Base-by-base conservation (phyloP, 1,140 invertebrate genomes). In the Bombus impatiens region DNA sequence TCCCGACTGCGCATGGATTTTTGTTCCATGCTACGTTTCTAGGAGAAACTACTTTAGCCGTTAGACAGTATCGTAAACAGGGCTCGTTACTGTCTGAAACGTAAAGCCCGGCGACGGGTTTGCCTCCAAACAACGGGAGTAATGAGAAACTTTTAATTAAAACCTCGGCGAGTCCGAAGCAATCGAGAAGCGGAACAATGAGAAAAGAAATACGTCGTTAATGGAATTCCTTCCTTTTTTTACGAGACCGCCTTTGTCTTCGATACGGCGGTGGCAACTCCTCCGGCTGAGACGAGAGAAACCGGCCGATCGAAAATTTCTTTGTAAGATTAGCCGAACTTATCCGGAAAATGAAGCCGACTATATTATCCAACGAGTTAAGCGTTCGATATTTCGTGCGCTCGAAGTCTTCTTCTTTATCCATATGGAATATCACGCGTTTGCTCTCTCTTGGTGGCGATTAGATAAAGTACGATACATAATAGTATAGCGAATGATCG, bases 131-230 rank as follows among this genome's bases (percentile, higher is more conserved):
- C 89, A 91, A 93, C 87, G 90, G 90, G 84, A 92, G 93, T 92
- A 93, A 93, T 93, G 91, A 93, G 90, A 93, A 93, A 93, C 92
- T 93, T 93, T 93, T 93, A 93, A 93, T 93, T 93, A 93, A 93
- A 93, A 93, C 87, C 87, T 90, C 85, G 87, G 78, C 74, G 88
- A 88, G 79, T 91, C 84, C 85, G 70, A 89, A 86, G 88, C 90
- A 92, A 91, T 93, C 85, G 90, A 86, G 79, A 84, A 85, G 84
- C 89, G 88, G 90, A 92, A 92, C 89, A 91, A 92, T 91, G 91
- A 88, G 68, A 88, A 89, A 90, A 91, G 90, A 90, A 92, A 92
- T 91, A 88, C 89, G 89, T 87, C 86, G 90, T 92, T 92, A 92
- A 92, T 92, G 91, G 89, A 88, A 88, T 89, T 90, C 88, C 79